phyloP scores from a whole-genome alignment of 2,888 invertebrate genomes.

The Nipponacmea schrenckii region DNA sequence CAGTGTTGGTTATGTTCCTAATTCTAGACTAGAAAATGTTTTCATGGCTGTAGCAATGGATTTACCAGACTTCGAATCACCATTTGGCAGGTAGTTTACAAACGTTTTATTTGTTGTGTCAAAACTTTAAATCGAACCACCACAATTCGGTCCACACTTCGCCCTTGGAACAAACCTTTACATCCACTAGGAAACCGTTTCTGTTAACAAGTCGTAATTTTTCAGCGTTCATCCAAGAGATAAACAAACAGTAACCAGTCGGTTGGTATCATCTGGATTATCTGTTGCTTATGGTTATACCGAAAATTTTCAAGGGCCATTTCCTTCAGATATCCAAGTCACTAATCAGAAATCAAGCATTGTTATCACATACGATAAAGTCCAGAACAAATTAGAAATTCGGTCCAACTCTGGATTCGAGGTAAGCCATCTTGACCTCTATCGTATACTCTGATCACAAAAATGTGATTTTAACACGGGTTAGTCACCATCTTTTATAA shows the following conservation, averaged over 20 bases:
- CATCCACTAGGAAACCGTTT: too few species aligned
- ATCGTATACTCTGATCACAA: too few species aligned
- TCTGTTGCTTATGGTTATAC: not conserved
- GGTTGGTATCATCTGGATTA: not conserved
- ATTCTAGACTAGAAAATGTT: not conserved
- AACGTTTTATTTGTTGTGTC: not conserved
- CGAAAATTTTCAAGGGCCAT: not conserved
- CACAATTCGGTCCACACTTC: too few species aligned
- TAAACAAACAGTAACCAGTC: not conserved
- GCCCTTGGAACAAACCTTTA: too few species aligned
- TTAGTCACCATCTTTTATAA: too few species aligned
- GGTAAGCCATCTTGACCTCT: not conserved
- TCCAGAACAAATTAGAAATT: not conserved
- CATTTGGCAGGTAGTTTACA: not conserved
- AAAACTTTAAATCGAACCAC: too few species aligned
- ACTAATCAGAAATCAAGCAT: not conserved
- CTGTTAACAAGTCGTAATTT: too few species aligned
- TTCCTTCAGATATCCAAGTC: not conserved
- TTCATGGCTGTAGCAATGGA: conserved; percentile 4
- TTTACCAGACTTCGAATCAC: not conserved
- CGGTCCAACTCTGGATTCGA: not conserved
- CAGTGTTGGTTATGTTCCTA: not conserved
- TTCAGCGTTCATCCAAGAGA: conserved; percentile 1
- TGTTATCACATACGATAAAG: not conserved
- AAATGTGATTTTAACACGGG: too few species aligned